A percentile compares a stretch with the other conserved stretches of the same genome.
phyloP scores from a whole-genome alignment of 2,797 vertebrate species.

The Aplochiton taeniatus region DNA sequence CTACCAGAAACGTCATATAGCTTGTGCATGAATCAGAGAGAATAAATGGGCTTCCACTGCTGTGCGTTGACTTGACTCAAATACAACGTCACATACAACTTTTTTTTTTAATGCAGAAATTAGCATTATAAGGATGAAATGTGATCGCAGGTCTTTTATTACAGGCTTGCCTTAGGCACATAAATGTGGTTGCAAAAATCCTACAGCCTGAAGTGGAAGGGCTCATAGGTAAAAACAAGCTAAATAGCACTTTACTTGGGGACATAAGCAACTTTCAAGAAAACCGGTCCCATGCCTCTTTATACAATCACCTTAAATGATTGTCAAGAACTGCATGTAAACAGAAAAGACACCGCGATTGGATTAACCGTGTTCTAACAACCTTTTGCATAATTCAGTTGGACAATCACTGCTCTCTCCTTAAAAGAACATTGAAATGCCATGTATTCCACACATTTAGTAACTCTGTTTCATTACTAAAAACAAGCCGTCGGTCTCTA shows the following conservation, averaged over 20 bases:
- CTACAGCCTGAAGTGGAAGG: neutral
- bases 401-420: neutral
- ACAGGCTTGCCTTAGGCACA: neutral
- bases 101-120: neutral
- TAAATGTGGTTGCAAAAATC: neutral
- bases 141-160: neutral
- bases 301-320: slow-evolving; percentile 32
- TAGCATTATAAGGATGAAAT: neutral
- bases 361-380: slow-evolving; percentile 19
- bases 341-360: slow-evolving; percentile 14
- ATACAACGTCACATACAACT: neutral
- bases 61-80: slow-evolving; percentile 1
- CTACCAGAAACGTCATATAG: slow-evolving; percentile 64
- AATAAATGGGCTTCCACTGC: slow-evolving; percentile 4
- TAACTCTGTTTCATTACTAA: slow-evolving; percentile 46
- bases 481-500: slow-evolving; percentile 61
- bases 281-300: slow-evolving; percentile 21
- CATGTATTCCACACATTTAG: slow-evolving; percentile 24
- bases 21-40: slow-evolving; percentile 43
- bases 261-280: slow-evolving; percentile 3
- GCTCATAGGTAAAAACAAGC: slow-evolving; percentile 1
- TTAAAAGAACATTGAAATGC: too few relatives aligned
- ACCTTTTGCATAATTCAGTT: slow-evolving; percentile 12
- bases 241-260: slow-evolving; percentile 4
- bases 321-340: slow-evolving; percentile 44